phyloP scores from a whole-genome alignment of 2,113 vertebrate species.

The Hippopotamus amphibius region DNA sequence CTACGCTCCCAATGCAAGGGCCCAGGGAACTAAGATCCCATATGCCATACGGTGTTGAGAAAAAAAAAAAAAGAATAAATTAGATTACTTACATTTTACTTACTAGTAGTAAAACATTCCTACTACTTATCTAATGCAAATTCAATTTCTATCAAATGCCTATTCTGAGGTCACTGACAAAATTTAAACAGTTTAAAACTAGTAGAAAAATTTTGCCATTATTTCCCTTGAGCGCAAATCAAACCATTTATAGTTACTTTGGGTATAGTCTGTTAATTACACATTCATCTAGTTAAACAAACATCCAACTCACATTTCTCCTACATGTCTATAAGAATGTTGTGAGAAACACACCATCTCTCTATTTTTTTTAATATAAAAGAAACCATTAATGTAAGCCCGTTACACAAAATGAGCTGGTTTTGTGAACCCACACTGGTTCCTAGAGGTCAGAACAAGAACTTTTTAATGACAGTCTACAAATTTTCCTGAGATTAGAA shows the following conservation, averaged over 20 bases:
- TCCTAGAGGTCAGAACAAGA: background rate
- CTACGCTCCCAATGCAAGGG: no score
- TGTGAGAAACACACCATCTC: background rate
- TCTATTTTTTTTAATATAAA: background rate
- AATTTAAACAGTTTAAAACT: slow-evolving; percentile 11
- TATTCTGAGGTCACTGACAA: background rate
- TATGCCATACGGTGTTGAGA: no score
- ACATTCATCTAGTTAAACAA: background rate
- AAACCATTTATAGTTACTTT: background rate
- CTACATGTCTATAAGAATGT: background rate
- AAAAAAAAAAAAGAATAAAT: no score
- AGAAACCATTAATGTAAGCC: background rate
- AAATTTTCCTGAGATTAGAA: slow-evolving; percentile 29
- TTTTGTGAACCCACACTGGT: background rate
- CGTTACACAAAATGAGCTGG: background rate
- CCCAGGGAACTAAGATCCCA: no score
- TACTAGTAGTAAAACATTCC: background rate
- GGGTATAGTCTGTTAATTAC: background rate
- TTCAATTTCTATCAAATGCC: background rate
- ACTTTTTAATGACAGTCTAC: background rate
- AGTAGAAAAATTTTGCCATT: background rate
- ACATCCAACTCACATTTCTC: background rate
- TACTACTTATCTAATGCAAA: background rate
- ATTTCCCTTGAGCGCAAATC: background rate
- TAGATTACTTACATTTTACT: no score